A percentile compares a stretch with the other conserved stretches of the same genome.
phyloP scores from a whole-genome alignment of 2,113 vertebrate genomes.

The Petroica traversi region DNA sequence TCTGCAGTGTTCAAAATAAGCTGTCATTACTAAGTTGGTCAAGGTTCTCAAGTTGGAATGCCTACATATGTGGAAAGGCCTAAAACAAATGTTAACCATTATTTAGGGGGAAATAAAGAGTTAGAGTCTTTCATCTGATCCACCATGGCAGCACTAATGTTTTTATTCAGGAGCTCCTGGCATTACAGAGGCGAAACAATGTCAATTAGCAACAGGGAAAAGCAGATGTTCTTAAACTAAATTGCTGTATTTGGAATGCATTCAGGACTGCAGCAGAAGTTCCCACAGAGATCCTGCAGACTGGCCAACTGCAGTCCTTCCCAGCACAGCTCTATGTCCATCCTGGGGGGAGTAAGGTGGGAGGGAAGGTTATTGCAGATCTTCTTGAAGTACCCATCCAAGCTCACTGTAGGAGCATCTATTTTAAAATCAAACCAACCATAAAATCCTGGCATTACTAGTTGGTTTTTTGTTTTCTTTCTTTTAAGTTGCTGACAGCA shows the following conservation, averaged over 20 bases:
- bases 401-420: neutral
- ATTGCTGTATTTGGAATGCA: conserved; percentile 54
- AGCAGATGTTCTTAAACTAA: conserved; percentile 48
- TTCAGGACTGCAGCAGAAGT: conserved; percentile 28
- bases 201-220: conserved; percentile 50
- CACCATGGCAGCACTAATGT: conserved; percentile 10
- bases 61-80: neutral
- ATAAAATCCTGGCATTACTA: neutral
- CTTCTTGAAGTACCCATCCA: neutral
- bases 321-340: neutral
- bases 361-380: neutral
- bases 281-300: conserved; percentile 23
- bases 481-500: neutral
- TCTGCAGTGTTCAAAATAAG: neutral
- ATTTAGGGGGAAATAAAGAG: neutral
- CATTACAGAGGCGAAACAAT: conserved; percentile 20
- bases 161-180: conserved; percentile 37
- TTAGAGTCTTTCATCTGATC: conserved; percentile 8
- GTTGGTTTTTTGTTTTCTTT: neutral
- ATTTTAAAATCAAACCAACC: conserved; percentile 1
- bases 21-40: neutral
- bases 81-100: neutral
- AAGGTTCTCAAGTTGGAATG: neutral
- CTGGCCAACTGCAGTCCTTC: neutral
- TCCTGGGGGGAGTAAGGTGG: accelerated